Evolutionary conservation across 2,113 vertebrate species (phyloP).

Genomic region (Indicator indicator): DNA sequence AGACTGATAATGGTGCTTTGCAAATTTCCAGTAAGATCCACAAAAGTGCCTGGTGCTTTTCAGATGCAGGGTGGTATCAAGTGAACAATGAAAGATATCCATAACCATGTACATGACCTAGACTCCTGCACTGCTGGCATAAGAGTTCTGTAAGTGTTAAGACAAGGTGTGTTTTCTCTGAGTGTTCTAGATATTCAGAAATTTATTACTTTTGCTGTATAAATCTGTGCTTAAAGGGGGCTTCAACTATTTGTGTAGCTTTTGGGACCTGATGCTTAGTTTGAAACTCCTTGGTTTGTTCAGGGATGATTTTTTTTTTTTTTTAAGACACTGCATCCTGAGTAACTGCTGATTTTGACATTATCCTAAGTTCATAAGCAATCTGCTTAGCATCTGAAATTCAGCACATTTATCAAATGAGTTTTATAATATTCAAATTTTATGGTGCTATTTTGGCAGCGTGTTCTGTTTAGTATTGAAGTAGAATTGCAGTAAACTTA

Average conservation of each 20-base stretch:
- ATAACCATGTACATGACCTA: not conserved
- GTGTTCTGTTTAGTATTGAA: not conserved
- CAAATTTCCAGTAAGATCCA: not conserved
- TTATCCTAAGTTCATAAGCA: not conserved
- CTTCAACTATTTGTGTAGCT: not conserved
- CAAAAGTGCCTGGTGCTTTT: not conserved
- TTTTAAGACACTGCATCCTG: not conserved
- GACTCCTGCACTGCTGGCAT: not conserved
- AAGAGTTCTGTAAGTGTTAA: not conserved
- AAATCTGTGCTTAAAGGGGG: not conserved
- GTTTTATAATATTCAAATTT: not conserved
- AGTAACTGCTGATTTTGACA: not conserved
- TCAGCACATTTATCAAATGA: not conserved
- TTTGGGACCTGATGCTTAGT: not conserved
- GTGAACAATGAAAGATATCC: accelerated
- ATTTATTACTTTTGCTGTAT: accelerated
- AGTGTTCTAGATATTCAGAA: not conserved
- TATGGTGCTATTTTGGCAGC: not conserved
- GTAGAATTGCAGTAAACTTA: not conserved
- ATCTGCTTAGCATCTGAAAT: not conserved
- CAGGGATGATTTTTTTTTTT: not conserved
- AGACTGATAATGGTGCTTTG: not conserved
- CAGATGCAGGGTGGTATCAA: not conserved
- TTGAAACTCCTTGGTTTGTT: not conserved
- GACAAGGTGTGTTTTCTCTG: not conserved